Evolutionary conservation across 2,888 invertebrate genomes (phyloP).

Genomic region (Mesochorus sp.): DNA sequence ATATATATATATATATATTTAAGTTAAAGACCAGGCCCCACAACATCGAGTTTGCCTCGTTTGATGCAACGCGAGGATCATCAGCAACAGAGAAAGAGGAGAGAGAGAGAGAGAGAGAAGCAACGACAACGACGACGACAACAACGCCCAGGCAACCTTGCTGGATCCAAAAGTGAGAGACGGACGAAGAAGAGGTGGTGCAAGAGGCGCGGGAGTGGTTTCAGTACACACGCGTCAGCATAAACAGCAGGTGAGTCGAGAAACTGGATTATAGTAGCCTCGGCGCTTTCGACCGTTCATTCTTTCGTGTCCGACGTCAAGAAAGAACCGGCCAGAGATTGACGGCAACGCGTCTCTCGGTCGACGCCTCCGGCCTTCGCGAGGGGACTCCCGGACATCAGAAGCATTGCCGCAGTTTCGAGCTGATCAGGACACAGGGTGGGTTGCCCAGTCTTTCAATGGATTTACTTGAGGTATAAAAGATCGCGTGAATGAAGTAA

Average conservation of each 20-base stretch:
- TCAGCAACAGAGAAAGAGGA: slow-evolving; percentile 20
- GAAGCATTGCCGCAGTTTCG: slow-evolving; percentile 38
- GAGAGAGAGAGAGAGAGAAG: slow-evolving; percentile 18
- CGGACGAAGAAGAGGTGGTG: slow-evolving; percentile 63
- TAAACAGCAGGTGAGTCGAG: slow-evolving; percentile 56
- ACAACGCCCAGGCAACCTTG: slow-evolving; percentile 63
- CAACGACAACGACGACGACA: slow-evolving; percentile 45
- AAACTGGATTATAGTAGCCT: slow-evolving; percentile 66
- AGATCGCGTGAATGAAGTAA: slow-evolving; percentile 17
- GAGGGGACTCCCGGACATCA: slow-evolving; percentile 30
- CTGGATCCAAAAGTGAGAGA: slow-evolving; percentile 68
- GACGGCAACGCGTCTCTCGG: slow-evolving; percentile 61
- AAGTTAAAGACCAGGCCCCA: slow-evolving; percentile 14
- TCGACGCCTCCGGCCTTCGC: slow-evolving; percentile 59
- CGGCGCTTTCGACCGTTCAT: slow-evolving; percentile 55
- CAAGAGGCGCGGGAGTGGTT: slow-evolving; percentile 45
- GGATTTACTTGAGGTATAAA: slow-evolving; percentile 3
- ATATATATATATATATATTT: neutral
- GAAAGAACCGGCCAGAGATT: slow-evolving; percentile 53
- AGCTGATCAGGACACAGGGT: no score
- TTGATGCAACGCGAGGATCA: slow-evolving; percentile 48
- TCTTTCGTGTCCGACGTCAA: slow-evolving; percentile 61
- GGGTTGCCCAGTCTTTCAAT: neutral
- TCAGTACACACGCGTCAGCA: slow-evolving; percentile 29
- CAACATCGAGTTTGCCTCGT: slow-evolving; percentile 56